Conservation (phyloP, 2,888 invertebrate species). For the Leptopterna dolabrata region DNA sequence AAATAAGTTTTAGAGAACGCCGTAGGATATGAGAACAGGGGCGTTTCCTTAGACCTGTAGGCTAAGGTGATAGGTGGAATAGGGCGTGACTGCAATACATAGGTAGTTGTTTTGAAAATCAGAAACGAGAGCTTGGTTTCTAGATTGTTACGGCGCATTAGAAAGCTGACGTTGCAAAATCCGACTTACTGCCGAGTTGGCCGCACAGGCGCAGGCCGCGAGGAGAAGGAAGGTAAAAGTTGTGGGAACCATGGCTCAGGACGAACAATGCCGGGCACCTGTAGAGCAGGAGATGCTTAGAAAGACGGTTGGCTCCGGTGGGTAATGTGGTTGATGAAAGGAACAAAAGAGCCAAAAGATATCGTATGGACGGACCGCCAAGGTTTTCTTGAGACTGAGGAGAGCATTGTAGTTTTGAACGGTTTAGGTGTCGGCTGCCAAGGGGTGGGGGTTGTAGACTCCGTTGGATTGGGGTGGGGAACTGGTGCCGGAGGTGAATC, state of each 20-base stretch:
- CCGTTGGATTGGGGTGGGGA: background rate
- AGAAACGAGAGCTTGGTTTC: background rate
- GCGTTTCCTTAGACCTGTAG: background rate
- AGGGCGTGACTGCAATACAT: background rate
- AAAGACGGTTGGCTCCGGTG: too few species aligned
- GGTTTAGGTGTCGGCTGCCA: background rate
- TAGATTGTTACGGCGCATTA: background rate
- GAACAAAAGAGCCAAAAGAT: too few species aligned
- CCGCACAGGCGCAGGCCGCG: background rate
- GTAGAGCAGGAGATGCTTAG: background rate
- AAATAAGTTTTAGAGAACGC: too few species aligned
- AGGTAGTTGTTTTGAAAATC: background rate
- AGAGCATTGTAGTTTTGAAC: too few species aligned
- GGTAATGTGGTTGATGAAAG: too few species aligned
- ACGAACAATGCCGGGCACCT: background rate
- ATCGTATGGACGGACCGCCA: background rate
- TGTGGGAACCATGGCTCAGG: background rate
- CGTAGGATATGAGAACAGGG: too few species aligned
- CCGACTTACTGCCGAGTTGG: background rate
- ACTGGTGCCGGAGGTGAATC: background rate
- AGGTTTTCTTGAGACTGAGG: background rate
- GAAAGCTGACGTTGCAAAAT: background rate
- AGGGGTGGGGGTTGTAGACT: background rate
- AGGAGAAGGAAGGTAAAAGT: background rate
- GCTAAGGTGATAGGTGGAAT: background rate